Base-by-base conservation (phyloP, 2,113 vertebrate genomes). In the Paratilapia polleni region DNA sequence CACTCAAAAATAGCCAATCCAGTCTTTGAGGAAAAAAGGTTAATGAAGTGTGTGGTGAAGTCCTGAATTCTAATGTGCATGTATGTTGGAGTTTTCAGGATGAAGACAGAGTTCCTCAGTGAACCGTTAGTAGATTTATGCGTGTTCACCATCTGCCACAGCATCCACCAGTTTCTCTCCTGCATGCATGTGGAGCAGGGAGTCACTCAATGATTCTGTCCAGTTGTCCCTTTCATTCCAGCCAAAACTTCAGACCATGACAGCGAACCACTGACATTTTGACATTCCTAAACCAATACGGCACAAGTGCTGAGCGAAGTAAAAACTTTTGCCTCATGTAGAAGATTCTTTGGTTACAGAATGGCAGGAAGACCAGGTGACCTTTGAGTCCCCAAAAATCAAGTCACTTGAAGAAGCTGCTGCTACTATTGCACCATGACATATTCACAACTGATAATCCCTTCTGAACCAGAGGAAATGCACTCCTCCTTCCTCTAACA, bases 371-470 rank as follows among this genome's bases (percentile, higher is more conserved):
- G 68, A 81, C 80, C 59, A 66, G 60, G 68, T 54, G 68, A 78
- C 38, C 17, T 82, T 75, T 77, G 61, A 91, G 85, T 92, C 85
- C 63, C 57, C 47, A 78, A 36, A 74, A 82, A 57, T 49, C 58
- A 79, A 88, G 88, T 87, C 87, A 52, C 15, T 81, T 61, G 54
- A 85, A 80, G 75, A 86, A 80, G 68, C 66, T 83, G 59, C 81
- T 87, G 54, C 80, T 90, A 81, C 77, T 95, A 96, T 95, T 96
- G 95, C 94, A 95, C 95, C 92, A 80, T 81, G 78, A 90, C 82
- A 83, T 70, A 81, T 90, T 92, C 83, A 19, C 5, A 87, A 88
- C 91, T 88, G 91, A 78, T 0, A 77, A 81, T 90, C 80, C 90
- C 89, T n/a, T 84, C 85, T 63, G 89, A 66, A 80, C 38, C 70